A percentile compares a stretch with the other conserved stretches of the same genome.
Evolutionary conservation across 2,888 invertebrate genomes (phyloP).

Genomic region (Griposia aprilina): DNA sequence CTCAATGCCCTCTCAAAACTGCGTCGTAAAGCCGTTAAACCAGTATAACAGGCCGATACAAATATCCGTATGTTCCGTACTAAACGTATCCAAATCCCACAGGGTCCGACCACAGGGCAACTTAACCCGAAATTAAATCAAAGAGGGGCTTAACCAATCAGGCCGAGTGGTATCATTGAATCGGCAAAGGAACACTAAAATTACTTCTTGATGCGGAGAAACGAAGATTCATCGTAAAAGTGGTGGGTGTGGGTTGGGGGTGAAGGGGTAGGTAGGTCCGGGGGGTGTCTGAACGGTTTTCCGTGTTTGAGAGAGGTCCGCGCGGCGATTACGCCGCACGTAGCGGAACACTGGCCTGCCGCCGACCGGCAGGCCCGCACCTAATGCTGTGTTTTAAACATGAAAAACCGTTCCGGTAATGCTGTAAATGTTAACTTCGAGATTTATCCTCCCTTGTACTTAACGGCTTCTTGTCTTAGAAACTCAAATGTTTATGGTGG

Average conservation of each 20-base stretch:
- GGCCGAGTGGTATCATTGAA: conserved; percentile 90
- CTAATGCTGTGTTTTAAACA: conserved; percentile 89
- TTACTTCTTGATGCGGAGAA: conserved; percentile 91
- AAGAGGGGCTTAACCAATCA: conserved; percentile 90
- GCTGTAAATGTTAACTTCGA: conserved; percentile 84
- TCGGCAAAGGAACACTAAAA: conserved; percentile 91
- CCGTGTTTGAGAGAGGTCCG: conserved; percentile 89
- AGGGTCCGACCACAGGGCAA: conserved; percentile 85
- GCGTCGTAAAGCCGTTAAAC: conserved; percentile 71
- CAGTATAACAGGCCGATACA: conserved; percentile 77
- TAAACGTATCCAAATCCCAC: conserved; percentile 82
- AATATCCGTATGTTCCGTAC: conserved; percentile 74
- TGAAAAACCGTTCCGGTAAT: conserved; percentile 89
- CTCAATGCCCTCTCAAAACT: conserved; percentile 54
- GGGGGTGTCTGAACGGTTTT: conserved; percentile 89
- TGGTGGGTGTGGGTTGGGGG: conserved; percentile 80
- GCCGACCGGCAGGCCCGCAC: conserved; percentile 74
- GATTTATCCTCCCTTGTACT: conserved; percentile 82
- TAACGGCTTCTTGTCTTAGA: conserved; percentile 74
- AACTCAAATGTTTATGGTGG: conserved; percentile 68
- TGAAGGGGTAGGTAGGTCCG: conserved; percentile 68
- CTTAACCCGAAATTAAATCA: conserved; percentile 91
- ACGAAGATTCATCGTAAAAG: conserved; percentile 91
- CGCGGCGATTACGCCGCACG: conserved; percentile 88
- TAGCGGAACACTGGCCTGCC: conserved; percentile 81